A percentile compares a stretch with the other conserved stretches of the same genome.
Conservation (phyloP, 2,888 invertebrate species). For the Apamea monoglypha region DNA sequence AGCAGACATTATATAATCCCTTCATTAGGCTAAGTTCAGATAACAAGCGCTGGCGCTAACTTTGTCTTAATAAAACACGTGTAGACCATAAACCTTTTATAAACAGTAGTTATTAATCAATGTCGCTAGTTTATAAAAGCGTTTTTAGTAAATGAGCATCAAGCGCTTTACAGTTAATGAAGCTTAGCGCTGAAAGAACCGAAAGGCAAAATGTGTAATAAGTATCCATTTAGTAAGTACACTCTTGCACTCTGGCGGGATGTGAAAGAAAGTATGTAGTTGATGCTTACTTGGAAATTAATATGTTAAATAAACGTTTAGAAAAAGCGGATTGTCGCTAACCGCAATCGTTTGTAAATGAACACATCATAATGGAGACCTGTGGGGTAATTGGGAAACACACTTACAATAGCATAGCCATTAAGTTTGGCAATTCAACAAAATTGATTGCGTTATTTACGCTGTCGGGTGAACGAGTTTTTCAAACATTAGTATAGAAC, state of each 20-base stretch:
- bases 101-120: conserved; percentile 21
- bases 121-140: conserved; percentile 19
- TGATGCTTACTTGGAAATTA: neutral
- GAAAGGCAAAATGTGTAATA: conserved; percentile 5
- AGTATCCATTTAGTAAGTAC: neutral
- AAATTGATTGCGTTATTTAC: neutral
- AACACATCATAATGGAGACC: neutral
- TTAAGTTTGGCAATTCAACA: neutral
- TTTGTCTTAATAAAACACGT: conserved; percentile 13
- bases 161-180: conserved; percentile 13
- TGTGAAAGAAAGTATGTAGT: neutral
- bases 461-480: neutral
- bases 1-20: conserved; percentile 23
- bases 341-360: neutral
- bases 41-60: conserved; percentile 10
- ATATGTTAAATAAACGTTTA: neutral
- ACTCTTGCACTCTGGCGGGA: conserved; percentile 11
- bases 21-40: conserved; percentile 23
- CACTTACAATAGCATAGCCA: neutral
- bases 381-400: neutral
- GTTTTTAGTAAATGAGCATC: conserved; percentile 3
- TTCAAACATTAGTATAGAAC: neutral
- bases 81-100: neutral
- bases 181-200: conserved; percentile 2
- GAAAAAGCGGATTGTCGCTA: neutral